phyloP scores from a whole-genome alignment of 2,888 invertebrate species.

The Eurois occulta region DNA sequence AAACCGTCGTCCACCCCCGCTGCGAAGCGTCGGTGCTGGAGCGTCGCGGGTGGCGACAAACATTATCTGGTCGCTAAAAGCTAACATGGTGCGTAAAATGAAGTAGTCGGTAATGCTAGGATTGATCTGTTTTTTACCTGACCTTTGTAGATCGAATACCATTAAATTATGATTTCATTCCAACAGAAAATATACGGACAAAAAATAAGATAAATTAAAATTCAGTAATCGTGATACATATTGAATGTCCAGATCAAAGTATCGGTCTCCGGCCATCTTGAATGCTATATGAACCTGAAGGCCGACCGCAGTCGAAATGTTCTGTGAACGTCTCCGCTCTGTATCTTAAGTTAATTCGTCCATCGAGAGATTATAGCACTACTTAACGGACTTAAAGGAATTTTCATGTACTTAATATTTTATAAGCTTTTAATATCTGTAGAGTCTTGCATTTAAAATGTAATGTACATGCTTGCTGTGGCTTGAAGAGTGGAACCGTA shows the following conservation, averaged over 20 bases:
- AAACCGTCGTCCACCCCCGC: constrained; percentile 10
- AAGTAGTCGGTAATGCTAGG: constrained; percentile 35
- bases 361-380: constrained; percentile 83
- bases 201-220: constrained; percentile 6
- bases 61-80: constrained; percentile 42
- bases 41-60: constrained; percentile 7
- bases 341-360: constrained; percentile 79
- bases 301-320: constrained; percentile 53
- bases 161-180: constrained; percentile 34
- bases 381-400: constrained; percentile 81
- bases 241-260: constrained; percentile 22
- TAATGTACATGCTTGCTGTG: constrained; percentile 77
- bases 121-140: constrained; percentile 46
- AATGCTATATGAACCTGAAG: constrained; percentile 36
- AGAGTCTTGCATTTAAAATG: constrained; percentile 82
- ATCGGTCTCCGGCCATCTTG: constrained; percentile 14
- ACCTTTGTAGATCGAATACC: constrained; percentile 40
- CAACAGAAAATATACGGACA: constrained; percentile 12
- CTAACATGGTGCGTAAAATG: constrained; percentile 52
- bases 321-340: constrained; percentile 62
- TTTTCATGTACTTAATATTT: constrained; percentile 88
- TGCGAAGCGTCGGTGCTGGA: constrained; percentile 23
- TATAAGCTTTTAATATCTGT: constrained; percentile 80
- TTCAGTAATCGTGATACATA: constrained; percentile 40
- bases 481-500: constrained; percentile 52